phyloP scores from a whole-genome alignment of 2,888 invertebrate genomes.

The Ichneumon xanthorius region DNA sequence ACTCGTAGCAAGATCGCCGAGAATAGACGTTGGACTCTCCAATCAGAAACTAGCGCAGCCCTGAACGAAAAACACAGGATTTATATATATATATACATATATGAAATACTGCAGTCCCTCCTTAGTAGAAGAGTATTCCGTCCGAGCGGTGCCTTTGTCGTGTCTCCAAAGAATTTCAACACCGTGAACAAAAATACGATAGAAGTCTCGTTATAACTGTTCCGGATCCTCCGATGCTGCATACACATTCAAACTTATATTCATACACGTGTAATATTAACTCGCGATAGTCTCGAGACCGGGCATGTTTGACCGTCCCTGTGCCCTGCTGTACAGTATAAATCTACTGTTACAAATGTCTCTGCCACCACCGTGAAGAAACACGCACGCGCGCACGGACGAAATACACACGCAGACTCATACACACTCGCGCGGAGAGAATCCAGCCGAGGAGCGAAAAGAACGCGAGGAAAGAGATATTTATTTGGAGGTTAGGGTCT shows the following conservation, averaged over 20 bases:
- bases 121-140: slow-evolving; percentile 17
- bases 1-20: background rate
- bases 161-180: slow-evolving; percentile 77
- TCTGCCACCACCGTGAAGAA: slow-evolving; percentile 51
- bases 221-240: slow-evolving; percentile 27
- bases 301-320: slow-evolving; percentile 23
- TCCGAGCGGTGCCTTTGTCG: slow-evolving; percentile 77
- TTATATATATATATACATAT: background rate
- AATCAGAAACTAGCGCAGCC: background rate
- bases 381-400: slow-evolving; percentile 23
- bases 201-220: slow-evolving; percentile 63
- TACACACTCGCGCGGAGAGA: background rate
- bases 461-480: slow-evolving; percentile 65
- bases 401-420: background rate
- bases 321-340: slow-evolving; percentile 37
- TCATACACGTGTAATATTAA: slow-evolving; percentile 54
- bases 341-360: slow-evolving; percentile 54
- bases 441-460: slow-evolving; percentile 35
- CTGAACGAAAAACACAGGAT: background rate
- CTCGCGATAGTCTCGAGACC: slow-evolving; percentile 21
- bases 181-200: slow-evolving; percentile 72
- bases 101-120: slow-evolving; percentile 18
- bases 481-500: slow-evolving; percentile 62
- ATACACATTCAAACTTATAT: slow-evolving; percentile 32
- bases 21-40: background rate